Percentiles rank a stretch among this genome's conserved stretches.
phyloP scores from a whole-genome alignment of 2,888 invertebrate species.

The Ophonus ardosiacus region DNA sequence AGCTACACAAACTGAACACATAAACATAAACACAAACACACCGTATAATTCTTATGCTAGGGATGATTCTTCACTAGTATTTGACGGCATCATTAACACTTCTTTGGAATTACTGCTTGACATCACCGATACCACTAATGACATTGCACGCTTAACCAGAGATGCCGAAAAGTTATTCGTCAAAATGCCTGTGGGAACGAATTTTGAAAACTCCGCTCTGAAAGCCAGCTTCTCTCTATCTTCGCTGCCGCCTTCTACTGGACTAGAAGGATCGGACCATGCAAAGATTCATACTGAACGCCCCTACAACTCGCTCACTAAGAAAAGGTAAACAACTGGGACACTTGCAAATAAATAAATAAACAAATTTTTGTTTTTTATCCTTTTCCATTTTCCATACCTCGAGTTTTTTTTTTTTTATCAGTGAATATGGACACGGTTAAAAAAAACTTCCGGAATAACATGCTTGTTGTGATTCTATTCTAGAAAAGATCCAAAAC shows the following conservation, averaged over 20 bases:
- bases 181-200: constrained; percentile 68
- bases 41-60: neutral
- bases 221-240: constrained; percentile 90
- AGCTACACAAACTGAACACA: constrained; percentile 53
- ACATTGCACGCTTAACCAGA: constrained; percentile 53
- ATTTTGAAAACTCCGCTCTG: constrained; percentile 83
- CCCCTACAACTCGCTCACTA: constrained; percentile 90
- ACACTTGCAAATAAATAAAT: neutral
- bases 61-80: constrained; percentile 29
- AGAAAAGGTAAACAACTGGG: constrained; percentile 79
- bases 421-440: too few species aligned
- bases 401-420: neutral
- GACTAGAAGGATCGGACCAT: constrained; percentile 75
- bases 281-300: constrained; percentile 80
- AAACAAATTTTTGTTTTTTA: neutral
- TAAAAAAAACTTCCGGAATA: too few species aligned
- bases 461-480: neutral
- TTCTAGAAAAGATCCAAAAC: constrained; percentile 78
- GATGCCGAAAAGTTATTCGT: constrained; percentile 60
- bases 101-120: constrained; percentile 53
- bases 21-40: constrained; percentile 33
- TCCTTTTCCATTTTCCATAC: neutral
- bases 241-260: constrained; percentile 84
- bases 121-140: constrained; percentile 49
- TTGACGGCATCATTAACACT: constrained; percentile 52